Percentiles rank a stretch among this genome's conserved stretches.
phyloP scores from a whole-genome alignment of 2,797 vertebrate species.

The Melanotaenia maccullochi region DNA sequence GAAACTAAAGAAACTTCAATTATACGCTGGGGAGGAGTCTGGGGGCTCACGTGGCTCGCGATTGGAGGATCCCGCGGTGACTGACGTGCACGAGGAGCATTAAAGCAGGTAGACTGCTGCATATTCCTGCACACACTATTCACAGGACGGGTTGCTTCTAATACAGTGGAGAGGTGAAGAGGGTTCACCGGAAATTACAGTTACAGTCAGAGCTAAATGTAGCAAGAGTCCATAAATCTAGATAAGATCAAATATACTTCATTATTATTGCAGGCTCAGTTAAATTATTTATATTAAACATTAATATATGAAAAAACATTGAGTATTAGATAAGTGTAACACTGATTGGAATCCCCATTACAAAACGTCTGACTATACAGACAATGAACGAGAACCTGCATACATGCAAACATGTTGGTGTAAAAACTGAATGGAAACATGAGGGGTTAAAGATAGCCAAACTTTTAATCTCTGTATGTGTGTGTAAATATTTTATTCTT shows the following conservation, averaged over 20 bases:
- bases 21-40: conserved; percentile 82
- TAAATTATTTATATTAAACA: not conserved
- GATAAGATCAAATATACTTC: not conserved
- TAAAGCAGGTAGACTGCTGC: conserved; percentile 75
- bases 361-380: not conserved
- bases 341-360: not conserved
- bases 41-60: conserved; percentile 52
- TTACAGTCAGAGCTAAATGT: too few species aligned
- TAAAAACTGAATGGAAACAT: not conserved
- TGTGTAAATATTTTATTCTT: not conserved
- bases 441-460: not conserved
- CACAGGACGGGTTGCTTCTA: not conserved
- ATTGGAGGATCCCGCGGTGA: conserved; percentile 82
- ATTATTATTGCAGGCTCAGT: not conserved
- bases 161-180: too few species aligned
- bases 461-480: not conserved
- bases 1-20: conserved; percentile 87
- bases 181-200: not conserved
- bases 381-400: not conserved
- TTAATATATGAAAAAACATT: not conserved
- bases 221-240: too few species aligned
- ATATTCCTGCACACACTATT: conserved; percentile 13
- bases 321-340: not conserved
- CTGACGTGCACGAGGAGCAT: conserved; percentile 66
- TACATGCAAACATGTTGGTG: not conserved